A percentile compares a stretch with the other conserved stretches of the same genome.
Conservation (phyloP, 2,888 invertebrate genomes). For the Rhamnusium bicolor region DNA sequence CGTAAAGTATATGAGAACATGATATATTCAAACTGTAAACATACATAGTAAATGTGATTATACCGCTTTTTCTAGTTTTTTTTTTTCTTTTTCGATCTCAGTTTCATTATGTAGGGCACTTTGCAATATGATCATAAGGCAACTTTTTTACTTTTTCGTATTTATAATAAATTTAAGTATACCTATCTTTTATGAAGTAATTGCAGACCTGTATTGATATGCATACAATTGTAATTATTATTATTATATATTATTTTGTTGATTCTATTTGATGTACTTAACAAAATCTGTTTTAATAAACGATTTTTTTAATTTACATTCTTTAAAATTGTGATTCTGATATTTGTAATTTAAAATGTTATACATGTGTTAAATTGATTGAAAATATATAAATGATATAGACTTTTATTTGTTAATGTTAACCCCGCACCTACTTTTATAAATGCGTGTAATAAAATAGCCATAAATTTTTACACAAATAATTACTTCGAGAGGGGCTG, state of each 20-base stretch:
- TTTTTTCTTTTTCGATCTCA: slow-evolving; percentile 25
- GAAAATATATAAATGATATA: slow-evolving; percentile 27
- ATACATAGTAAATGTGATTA: slow-evolving; percentile 30
- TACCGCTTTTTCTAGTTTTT: background rate
- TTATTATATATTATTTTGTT: slow-evolving; percentile 1
- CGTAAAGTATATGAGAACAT: background rate
- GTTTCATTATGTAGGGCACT: slow-evolving; percentile 20
- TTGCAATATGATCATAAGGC: slow-evolving; percentile 28
- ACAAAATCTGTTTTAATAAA: slow-evolving; percentile 12
- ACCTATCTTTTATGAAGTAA: slow-evolving; percentile 2
- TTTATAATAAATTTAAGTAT: background rate
- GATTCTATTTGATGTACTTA: slow-evolving; percentile 27
- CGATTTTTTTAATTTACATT: slow-evolving; percentile 30
- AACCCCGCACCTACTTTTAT: no score
- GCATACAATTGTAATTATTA: slow-evolving; percentile 2
- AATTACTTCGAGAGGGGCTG: no score
- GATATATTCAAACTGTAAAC: slow-evolving; percentile 30
- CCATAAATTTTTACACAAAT: no score
- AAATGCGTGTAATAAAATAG: no score
- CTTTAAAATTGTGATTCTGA: slow-evolving; percentile 41
- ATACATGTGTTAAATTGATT: slow-evolving; percentile 38
- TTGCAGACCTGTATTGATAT: slow-evolving; percentile 24
- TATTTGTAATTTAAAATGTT: slow-evolving; percentile 40
- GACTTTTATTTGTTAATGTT: no score
- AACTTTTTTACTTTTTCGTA: slow-evolving; percentile 2